Evolutionary conservation across 2,888 invertebrate species (phyloP).

Genomic region (Acanthosepion pharaonis): DNA sequence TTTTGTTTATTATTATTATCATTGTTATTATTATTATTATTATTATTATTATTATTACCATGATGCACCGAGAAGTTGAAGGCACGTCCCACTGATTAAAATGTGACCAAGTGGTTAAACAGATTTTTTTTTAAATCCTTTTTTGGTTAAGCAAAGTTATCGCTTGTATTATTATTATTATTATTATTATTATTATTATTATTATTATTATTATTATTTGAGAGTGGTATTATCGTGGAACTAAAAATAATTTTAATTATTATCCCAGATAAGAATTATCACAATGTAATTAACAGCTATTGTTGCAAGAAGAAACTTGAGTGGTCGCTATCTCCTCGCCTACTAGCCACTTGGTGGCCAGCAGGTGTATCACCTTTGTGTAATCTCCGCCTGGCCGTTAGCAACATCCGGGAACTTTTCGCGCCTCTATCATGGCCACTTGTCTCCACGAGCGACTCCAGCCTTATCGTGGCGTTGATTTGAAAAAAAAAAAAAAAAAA

Average conservation of each 20-base stretch:
- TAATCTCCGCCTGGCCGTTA: slow-evolving; percentile 4
- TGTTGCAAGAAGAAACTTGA: neutral
- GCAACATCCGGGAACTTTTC: slow-evolving; percentile 14
- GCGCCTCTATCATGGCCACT: neutral
- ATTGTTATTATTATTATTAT: no score
- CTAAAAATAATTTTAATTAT: neutral
- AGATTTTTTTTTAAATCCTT: no score
- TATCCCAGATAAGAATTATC: neutral
- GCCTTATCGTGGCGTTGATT: neutral
- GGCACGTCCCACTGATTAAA: no score
- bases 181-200: neutral
- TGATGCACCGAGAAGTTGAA: no score
- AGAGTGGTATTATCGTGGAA: neutral
- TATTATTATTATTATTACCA: no score
- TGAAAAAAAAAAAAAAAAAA: neutral
- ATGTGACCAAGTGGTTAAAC: no score
- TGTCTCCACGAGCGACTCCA: neutral
- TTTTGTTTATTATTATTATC: no score
- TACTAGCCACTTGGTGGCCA: neutral
- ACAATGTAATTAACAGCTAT: neutral
- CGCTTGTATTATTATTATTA: neutral
- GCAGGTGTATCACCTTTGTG: neutral
- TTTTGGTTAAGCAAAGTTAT: neutral
- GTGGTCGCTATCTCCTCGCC: neutral
- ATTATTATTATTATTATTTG: slow-evolving; percentile 6